Conservation (phyloP, 2,888 invertebrate genomes). For the Agrotis segetum region DNA sequence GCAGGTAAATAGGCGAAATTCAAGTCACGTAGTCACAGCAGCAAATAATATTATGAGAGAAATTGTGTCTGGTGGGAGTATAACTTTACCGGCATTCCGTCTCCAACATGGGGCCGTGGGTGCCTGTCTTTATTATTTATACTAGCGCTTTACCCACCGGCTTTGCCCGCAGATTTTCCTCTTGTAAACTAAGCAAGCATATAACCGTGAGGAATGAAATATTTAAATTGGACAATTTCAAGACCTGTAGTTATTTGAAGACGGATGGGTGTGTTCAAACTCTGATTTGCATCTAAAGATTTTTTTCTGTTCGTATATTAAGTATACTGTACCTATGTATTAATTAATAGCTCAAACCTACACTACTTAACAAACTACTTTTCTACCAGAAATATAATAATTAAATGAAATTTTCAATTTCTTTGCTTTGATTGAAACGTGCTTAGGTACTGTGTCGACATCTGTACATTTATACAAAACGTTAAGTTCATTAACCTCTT, state of each 20-base stretch:
- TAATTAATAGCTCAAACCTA: background rate
- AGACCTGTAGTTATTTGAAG: constrained; percentile 1
- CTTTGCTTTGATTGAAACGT: constrained; percentile 31
- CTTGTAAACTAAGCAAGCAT: constrained; percentile 26
- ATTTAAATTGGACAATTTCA: constrained; percentile 13
- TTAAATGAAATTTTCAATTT: constrained; percentile 1
- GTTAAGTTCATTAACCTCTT: constrained; percentile 54
- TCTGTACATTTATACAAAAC: constrained; percentile 44
- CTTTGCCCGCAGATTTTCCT: constrained; percentile 39
- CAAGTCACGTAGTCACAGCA: constrained; percentile 80
- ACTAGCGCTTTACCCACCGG: constrained; percentile 47
- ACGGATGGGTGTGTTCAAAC: background rate
- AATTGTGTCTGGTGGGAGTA: constrained; percentile 81
- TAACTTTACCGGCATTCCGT: constrained; percentile 76
- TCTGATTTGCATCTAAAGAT: background rate
- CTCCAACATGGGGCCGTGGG: constrained; percentile 59
- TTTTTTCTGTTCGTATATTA: background rate
- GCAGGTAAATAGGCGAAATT: constrained; percentile 79
- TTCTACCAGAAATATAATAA: background rate
- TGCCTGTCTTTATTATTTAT: constrained; percentile 59
- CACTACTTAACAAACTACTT: background rate
- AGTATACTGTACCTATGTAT: background rate
- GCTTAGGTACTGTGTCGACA: constrained; percentile 32
- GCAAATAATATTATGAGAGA: constrained; percentile 87
- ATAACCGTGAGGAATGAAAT: constrained; percentile 7